Base-by-base conservation (phyloP, 1,140 invertebrate species). In the Scaptomyza hsui region DNA sequence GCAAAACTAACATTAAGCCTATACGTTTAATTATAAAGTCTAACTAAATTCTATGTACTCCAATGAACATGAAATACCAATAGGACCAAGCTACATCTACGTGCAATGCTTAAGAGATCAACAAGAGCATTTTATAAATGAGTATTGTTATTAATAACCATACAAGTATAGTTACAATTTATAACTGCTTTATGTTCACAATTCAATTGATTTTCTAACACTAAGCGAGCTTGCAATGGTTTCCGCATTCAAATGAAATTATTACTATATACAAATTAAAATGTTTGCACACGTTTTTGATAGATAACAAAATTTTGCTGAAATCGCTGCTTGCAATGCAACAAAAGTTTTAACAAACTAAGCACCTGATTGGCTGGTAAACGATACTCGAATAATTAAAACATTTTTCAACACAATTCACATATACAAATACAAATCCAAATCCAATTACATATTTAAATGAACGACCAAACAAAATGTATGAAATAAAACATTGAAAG, bases 181-280 rank as follows among this genome's bases (percentile, higher is more conserved):
- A 32, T 39, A 64, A 13, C 13, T 53, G 41, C 9, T 19, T 63
- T 47, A 6, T 47, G 41, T 35, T 39, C 56, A 56, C 15, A 15
- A 52, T 57, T 53, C 39, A 16, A 39, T 29, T 32, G 55, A 57
- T 45, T 35, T 79, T 69, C 48, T 49, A 52, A 72, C 61, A 69
- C 72, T 47, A 89, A 82, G 83, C 72, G 82, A 88, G 82, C 82
- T 88, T 88, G 83, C 72, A 89, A 88, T 89, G 82, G 82, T 88
- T 88, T 88, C 82, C 53, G 64, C 75, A 55, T 64, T 51, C 42
- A 62, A 78, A 78, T 35, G 4, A 76, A 81, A 75, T 35, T 3
- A 75, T 62, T 39, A 67, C 47, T 64, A 63, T 73, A 56, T 72
- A 72, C 63, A 80, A 29, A 29, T 1, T 29, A 0, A 29, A 7